Conservation (phyloP, 1,140 invertebrate genomes). For the Agrypnia vestita region DNA sequence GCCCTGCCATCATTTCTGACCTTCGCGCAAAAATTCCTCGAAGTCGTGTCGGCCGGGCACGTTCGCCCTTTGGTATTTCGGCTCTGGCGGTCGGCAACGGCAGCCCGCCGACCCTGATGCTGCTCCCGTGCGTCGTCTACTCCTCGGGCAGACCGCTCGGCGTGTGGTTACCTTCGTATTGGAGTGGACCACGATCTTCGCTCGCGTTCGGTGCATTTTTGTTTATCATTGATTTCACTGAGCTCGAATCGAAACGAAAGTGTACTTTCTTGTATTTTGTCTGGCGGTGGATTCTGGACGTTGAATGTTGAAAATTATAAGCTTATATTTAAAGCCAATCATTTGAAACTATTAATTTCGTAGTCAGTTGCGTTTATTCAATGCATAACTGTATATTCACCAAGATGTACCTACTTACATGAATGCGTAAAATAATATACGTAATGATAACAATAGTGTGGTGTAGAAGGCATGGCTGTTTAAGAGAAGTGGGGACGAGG, state of each 20-base stretch:
- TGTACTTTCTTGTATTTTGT: background rate
- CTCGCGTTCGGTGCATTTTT: background rate
- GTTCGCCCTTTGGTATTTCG: slow-evolving; percentile 44
- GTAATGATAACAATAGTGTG: too few species aligned
- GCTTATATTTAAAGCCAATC: too few species aligned
- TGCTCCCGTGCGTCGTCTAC: background rate
- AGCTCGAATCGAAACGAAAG: slow-evolving; percentile 1
- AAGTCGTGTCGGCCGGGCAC: slow-evolving; percentile 28
- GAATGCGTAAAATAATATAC: too few species aligned
- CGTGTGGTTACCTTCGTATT: slow-evolving; percentile 15
- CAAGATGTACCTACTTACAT: too few species aligned
- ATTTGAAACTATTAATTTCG: too few species aligned
- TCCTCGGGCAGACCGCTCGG: slow-evolving; percentile 1
- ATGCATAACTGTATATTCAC: too few species aligned
- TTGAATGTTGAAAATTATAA: too few species aligned
- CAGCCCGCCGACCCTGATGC: background rate
- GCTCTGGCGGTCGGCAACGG: background rate
- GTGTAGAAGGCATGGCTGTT: too few species aligned
- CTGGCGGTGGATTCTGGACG: too few species aligned
- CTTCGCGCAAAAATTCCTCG: slow-evolving; percentile 10
- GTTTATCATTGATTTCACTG: background rate
- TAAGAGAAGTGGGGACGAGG: too few species aligned
- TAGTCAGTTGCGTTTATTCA: too few species aligned
- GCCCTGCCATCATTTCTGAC: slow-evolving; percentile 10
- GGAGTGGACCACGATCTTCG: slow-evolving; percentile 12